A percentile compares a stretch with the other conserved stretches of the same genome.
phyloP scores from a whole-genome alignment of 1,140 invertebrate species.

The Colletes gigas region DNA sequence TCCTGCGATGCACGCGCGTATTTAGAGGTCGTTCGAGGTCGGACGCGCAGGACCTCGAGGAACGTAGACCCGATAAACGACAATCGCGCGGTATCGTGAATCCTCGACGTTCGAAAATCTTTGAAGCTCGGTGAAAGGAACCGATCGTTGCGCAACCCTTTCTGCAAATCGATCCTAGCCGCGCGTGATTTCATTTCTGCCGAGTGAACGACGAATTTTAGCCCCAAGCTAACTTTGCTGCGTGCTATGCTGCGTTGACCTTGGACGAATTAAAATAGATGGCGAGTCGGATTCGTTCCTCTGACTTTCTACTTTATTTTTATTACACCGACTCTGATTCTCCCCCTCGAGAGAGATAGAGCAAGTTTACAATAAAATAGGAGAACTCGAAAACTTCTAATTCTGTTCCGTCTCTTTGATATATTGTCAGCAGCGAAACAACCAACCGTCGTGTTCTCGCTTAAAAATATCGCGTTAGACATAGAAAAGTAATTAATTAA shows the following conservation, averaged over 20 bases:
- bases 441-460: neutral
- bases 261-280: conserved; percentile 45
- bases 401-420: conserved; percentile 19
- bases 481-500: too few species aligned
- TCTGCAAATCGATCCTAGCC: neutral
- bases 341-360: neutral
- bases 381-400: neutral
- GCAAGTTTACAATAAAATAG: neutral
- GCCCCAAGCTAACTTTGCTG: conserved; percentile 27
- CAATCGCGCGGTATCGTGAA: conserved; percentile 8
- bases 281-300: conserved; percentile 24
- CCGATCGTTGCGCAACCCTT: conserved; percentile 6
- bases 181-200: conserved; percentile 7
- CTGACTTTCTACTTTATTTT: conserved; percentile 7
- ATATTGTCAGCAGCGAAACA: conserved; percentile 2
- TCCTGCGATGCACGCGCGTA: neutral
- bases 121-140: neutral
- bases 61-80: conserved; percentile 5
- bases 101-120: too few species aligned
- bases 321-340: neutral
- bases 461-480: conserved; percentile 24
- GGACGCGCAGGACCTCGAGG: neutral
- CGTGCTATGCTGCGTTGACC: conserved; percentile 19
- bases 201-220: conserved; percentile 24
- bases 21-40: conserved; percentile 52